These are phyloP conservation scores for Tribolium freemani DNA, from an alignment of 2,888 invertebrate genomes.

Conservation along the genomic window DNA sequence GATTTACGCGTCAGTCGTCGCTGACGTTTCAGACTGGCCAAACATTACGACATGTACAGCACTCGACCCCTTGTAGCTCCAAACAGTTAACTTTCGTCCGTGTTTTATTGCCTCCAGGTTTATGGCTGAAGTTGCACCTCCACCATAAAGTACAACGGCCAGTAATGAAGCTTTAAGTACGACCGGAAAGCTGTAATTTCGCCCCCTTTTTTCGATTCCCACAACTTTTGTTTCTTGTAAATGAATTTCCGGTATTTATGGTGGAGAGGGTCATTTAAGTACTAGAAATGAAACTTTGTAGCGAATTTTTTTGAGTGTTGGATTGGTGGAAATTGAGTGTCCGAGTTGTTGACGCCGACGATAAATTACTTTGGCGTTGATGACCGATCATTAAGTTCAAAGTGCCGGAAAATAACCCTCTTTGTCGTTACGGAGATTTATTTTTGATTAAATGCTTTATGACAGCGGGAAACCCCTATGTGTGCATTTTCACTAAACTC, in stretches of 20 bases:
- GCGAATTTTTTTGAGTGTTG: background rate
- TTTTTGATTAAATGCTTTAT: background rate
- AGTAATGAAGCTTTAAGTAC: background rate
- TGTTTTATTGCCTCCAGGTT: background rate
- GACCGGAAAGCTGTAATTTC: background rate
- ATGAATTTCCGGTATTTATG: background rate
- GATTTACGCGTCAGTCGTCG: slow-evolving; percentile 35
- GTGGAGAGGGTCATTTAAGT: background rate
- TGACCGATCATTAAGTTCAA: background rate
- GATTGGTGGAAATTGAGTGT: background rate
- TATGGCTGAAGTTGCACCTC: background rate
- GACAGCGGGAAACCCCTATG: background rate
- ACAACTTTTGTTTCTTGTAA: background rate
- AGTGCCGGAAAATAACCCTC: background rate
- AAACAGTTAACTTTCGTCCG: background rate
- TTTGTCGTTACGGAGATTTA: background rate
- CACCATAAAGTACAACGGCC: background rate
- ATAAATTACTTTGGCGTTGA: background rate
- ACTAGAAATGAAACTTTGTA: background rate
- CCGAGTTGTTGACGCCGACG: background rate
- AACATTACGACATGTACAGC: background rate
- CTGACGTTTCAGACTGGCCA: background rate
- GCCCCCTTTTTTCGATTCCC: background rate
- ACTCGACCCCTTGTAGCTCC: background rate
- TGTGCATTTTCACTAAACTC: background rate